A percentile compares a stretch with the other conserved stretches of the same genome.
These are phyloP conservation scores for Coelopa frigida DNA, from an alignment of 1,140 invertebrate species.

Conservation along the genomic window DNA sequence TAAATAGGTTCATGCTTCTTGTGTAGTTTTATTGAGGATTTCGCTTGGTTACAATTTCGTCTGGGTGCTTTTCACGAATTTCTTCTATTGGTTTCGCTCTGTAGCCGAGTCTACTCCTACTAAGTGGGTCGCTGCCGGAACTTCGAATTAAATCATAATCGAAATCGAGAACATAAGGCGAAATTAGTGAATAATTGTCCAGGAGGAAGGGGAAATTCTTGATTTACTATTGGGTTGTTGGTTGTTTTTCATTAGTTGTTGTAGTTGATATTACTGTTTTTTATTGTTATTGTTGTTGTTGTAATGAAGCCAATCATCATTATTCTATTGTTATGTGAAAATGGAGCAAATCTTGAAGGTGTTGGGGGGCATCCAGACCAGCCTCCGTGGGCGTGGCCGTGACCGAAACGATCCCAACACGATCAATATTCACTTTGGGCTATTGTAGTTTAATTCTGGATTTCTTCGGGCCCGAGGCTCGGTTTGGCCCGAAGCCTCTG, in stretches of 20 bases:
- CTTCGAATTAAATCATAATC: background rate
- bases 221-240: conserved; percentile 3
- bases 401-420: conserved; percentile 9
- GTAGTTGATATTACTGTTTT: conserved; percentile 12
- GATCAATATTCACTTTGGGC: conserved; percentile 42
- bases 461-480: too few relatives aligned
- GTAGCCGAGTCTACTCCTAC: background rate
- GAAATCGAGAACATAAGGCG: background rate
- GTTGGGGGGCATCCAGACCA: conserved; percentile 10
- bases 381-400: background rate
- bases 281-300: conserved; percentile 11
- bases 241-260: conserved; percentile 9
- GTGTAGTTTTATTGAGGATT: too few relatives aligned
- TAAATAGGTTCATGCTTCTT: too few relatives aligned
- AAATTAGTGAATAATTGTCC: background rate
- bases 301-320: conserved; percentile 15
- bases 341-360: conserved; percentile 40
- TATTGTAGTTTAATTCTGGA: conserved; percentile 29
- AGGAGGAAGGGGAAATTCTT: background rate
- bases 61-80: too few relatives aligned
- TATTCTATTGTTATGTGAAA: conserved; percentile 43
- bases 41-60: too few relatives aligned
- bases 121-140: background rate
- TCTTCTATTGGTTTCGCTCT: too few relatives aligned
- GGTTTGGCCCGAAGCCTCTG: conserved; percentile 8